Base-by-base conservation (phyloP, 23 tunicate species). In the Trididemnum miniatum region DNA sequence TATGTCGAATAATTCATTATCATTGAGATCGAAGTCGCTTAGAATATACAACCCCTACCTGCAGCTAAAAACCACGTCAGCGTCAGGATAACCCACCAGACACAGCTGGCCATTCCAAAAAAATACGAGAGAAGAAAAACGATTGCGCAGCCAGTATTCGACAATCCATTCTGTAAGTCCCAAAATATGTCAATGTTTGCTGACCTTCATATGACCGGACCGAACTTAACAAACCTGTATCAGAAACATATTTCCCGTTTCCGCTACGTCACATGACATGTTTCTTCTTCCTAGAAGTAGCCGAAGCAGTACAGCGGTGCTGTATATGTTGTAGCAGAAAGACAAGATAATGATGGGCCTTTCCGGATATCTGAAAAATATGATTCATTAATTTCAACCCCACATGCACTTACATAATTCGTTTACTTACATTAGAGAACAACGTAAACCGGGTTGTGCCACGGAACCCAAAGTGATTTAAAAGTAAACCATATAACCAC, bases 71-170 rank as follows among this genome's bases (percentile, higher is more conserved):
- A 93, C 98, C 98, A 93, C 26, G 98, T 85, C 65, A 88, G 30
- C 4, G 98, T 88, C 25, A 93, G 66, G 37, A 93, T 85, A 9
- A 93, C 89, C 98, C 98, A 93, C 98, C 98, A 93, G 35, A 88
- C 51, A 52, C 73, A 87, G 59, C 89, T 88, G n/a, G 98, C 98
- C 89, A 88, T 88, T 12, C 90, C 89, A 80, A 93, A 93, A 84
- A 88, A 93, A 60, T 88, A 88, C 1, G 88, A 84, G 1, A 93
- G 67, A 23, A 93, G 86, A 60, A 93, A 93, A 20, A 93, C 80
- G 32, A 93, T 88, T 27, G 89, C 82, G 49, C 98, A 93, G 7
- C 98, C 98, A 35, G 98, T 88, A 67, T 93, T 93, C 5, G 83
- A 64, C 22, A 93, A 75, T 1, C 98, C 98, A 2, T 88, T 79